These are phyloP conservation scores for Orthonychiurus folsomi DNA, from an alignment of 2,888 invertebrate genomes.

Conservation along the genomic window DNA sequence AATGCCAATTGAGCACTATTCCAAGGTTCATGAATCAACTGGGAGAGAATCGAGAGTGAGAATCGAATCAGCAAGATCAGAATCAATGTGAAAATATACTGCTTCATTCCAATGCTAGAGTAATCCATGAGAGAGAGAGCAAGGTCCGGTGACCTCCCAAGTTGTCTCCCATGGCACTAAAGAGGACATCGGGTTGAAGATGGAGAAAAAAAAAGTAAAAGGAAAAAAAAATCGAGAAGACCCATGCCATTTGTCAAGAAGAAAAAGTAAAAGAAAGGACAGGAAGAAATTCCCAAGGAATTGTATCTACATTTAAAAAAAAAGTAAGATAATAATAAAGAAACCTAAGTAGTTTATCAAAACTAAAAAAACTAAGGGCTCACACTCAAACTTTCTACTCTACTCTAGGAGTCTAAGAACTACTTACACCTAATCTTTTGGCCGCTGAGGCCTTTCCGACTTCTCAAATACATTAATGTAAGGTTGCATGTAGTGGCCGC, in stretches of 20 bases:
- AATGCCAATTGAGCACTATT: not conserved
- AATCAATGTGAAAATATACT: not conserved
- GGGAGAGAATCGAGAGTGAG: not conserved
- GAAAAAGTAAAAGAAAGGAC: not conserved
- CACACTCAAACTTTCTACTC: constrained; percentile 1
- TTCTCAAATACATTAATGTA: constrained; percentile 17
- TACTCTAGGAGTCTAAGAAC: not conserved
- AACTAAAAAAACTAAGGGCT: not conserved
- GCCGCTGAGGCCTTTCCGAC: constrained; percentile 14
- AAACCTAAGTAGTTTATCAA: constrained; percentile 1
- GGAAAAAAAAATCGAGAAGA: not conserved
- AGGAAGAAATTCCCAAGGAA: not conserved
- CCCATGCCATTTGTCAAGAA: not conserved
- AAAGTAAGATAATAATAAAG: not conserved
- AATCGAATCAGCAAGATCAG: not conserved
- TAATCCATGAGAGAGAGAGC: no score
- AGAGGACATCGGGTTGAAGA: not conserved
- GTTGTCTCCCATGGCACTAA: no score
- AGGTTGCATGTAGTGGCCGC: constrained; percentile 7
- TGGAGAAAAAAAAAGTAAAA: not conserved
- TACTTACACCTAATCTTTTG: constrained; percentile 6
- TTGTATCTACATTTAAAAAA: constrained; percentile 1
- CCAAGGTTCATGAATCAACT: not conserved
- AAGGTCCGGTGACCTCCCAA: no score
- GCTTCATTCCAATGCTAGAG: not conserved